phyloP scores from a whole-genome alignment of 2,888 invertebrate species.

The Aethes cnicana region DNA sequence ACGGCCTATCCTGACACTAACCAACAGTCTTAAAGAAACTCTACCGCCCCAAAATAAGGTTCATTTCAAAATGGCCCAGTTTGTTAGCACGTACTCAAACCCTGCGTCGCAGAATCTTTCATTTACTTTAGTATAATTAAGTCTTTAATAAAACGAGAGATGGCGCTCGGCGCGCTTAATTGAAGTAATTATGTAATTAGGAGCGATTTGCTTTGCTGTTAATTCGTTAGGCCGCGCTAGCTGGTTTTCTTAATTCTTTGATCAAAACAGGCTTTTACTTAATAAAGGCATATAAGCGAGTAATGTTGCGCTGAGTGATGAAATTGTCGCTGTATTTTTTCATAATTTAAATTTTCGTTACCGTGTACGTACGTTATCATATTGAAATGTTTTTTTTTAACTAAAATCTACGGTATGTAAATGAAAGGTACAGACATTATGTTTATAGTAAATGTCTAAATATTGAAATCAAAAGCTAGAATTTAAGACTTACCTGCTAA shows the following conservation, averaged over 20 bases:
- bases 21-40: constrained; percentile 33
- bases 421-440: too few relatives aligned
- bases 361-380: too few relatives aligned
- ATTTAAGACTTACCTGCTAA: too few relatives aligned
- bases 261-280: constrained; percentile 4
- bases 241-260: constrained; percentile 24
- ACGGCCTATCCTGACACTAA: constrained; percentile 38
- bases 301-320: too few relatives aligned
- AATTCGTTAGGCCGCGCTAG: constrained; percentile 25
- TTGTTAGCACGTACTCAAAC: neutral
- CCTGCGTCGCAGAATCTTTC: constrained; percentile 43
- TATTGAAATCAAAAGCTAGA: neutral
- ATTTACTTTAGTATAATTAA: constrained; percentile 50
- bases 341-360: too few relatives aligned
- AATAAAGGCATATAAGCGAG: neutral
- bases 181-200: constrained; percentile 55
- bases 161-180: constrained; percentile 37
- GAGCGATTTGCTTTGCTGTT: constrained; percentile 43
- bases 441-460: too few relatives aligned
- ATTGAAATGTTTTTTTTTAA: too few relatives aligned
- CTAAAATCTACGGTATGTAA: too few relatives aligned
- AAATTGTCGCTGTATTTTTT: too few relatives aligned
- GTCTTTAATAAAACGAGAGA: constrained; percentile 30
- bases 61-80: neutral
- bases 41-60: constrained; percentile 23